Conservation (phyloP, 2,797 vertebrate species). For the Hoplostethus atlanticus region DNA sequence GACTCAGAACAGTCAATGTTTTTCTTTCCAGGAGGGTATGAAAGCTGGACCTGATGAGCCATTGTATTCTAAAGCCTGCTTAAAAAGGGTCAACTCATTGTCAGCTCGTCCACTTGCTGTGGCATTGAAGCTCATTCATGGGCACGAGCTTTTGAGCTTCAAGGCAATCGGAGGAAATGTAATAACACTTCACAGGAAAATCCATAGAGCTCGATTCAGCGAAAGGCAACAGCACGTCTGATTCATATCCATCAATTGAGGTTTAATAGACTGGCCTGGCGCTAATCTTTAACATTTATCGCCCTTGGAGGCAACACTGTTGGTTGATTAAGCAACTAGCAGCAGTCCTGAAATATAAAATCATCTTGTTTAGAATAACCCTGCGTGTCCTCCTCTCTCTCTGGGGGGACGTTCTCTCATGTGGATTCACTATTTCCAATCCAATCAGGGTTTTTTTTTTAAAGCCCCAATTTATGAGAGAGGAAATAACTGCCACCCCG, state of each 20-base stretch:
- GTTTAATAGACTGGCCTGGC: background rate
- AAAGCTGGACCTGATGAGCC: background rate
- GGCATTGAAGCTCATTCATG: background rate
- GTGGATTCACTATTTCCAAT: background rate
- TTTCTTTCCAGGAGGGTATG: background rate
- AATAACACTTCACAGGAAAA: background rate
- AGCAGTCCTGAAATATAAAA: background rate
- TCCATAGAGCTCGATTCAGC: background rate
- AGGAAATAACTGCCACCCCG: background rate
- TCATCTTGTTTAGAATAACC: background rate
- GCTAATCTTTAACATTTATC: background rate
- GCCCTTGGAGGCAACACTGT: background rate
- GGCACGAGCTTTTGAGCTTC: background rate
- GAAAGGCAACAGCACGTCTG: background rate
- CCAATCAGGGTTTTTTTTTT: background rate
- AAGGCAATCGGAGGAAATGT: background rate
- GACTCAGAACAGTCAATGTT: background rate
- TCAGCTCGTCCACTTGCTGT: background rate
- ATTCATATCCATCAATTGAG: conserved; percentile 1
- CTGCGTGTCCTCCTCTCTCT: conserved; percentile 5
- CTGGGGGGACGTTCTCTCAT: background rate
- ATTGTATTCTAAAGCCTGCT: background rate
- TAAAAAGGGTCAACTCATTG: background rate
- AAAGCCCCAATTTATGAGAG: background rate
- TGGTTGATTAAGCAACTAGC: background rate